Base-by-base conservation (phyloP, 2,797 vertebrate species). In the Sciurus vulgaris region DNA sequence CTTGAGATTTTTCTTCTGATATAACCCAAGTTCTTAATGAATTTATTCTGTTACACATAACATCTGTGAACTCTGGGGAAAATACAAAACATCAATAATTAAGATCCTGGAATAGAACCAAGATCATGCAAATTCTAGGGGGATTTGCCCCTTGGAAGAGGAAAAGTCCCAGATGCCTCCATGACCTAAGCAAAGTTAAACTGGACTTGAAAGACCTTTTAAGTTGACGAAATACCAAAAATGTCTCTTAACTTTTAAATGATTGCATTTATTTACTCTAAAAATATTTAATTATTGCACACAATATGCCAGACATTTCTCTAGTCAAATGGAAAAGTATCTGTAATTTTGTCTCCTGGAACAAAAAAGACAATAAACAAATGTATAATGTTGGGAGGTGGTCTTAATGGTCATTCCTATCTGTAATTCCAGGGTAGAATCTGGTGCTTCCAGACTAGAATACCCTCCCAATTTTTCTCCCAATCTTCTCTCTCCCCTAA, bases 1-100 rank as follows among this genome's bases (percentile, higher is more conserved):
- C 18, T 51, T 95, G 30, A 87, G n/a, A 70, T 51, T 89, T 84
- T n/a, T 93, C 41, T 93, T 86, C 77, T 35, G 13, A 14, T 83
- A 28, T 83, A 26, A 85, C 24, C 54, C 56, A 78, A 91, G 28
- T 24, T 69, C 63, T 38, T 73, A 77, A 65, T 78, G 38, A 44
- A 78, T 65, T 96, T 56, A 86, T 54, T 76, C 72, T 70, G 47
- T 90, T 54, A 76, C 44, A 33, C 41, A 38, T 63, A 65, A 82
- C 51, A 72, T 35, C 38, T 69, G 26, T 65, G 93, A 70, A 93
- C 35, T 89, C 18, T 70, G n/a, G 4, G n/a, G 17, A 13, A 10
- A 77, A 88, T 18, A 30, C 30, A 65, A 14, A 69, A 49, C 73
- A 67, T 20, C 35, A 93, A 44, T 41, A 82, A 77, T 47, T 44